Conservation (phyloP, 2,113 vertebrate genomes). For the Apteryx mantelli region DNA sequence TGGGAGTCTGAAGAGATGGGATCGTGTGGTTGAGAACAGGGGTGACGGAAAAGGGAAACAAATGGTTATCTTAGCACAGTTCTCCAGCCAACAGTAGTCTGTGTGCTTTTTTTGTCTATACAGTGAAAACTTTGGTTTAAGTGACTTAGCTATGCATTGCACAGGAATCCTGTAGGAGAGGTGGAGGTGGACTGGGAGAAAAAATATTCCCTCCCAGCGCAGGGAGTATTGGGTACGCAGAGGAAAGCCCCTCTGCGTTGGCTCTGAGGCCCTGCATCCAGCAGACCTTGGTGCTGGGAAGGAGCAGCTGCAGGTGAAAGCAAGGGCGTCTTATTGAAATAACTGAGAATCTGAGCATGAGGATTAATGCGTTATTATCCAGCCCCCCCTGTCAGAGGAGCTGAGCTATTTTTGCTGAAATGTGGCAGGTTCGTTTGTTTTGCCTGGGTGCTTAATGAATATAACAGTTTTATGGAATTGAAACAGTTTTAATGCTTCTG, state of each 20-base stretch:
- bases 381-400: too few species aligned
- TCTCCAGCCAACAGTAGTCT: rapidly evolving
- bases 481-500: background rate
- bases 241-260: rapidly evolving
- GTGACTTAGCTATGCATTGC: rapidly evolving
- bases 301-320: background rate
- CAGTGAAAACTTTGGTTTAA: background rate
- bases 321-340: background rate
- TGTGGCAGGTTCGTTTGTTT: background rate
- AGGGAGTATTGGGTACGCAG: rapidly evolving
- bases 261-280: background rate
- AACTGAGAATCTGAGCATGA: too few species aligned
- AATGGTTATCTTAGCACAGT: background rate
- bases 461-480: background rate
- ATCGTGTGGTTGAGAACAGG: rapidly evolving
- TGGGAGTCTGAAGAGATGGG: background rate
- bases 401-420: background rate
- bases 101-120: rapidly evolving
- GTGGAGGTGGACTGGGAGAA: background rate
- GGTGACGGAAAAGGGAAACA: background rate
- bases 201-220: rapidly evolving
- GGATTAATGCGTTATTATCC: background rate
- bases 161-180: background rate
- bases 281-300: background rate
- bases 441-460: background rate